Evolutionary conservation across 1,140 invertebrate species (phyloP).

Genomic region (Adoxophyes honmai): DNA sequence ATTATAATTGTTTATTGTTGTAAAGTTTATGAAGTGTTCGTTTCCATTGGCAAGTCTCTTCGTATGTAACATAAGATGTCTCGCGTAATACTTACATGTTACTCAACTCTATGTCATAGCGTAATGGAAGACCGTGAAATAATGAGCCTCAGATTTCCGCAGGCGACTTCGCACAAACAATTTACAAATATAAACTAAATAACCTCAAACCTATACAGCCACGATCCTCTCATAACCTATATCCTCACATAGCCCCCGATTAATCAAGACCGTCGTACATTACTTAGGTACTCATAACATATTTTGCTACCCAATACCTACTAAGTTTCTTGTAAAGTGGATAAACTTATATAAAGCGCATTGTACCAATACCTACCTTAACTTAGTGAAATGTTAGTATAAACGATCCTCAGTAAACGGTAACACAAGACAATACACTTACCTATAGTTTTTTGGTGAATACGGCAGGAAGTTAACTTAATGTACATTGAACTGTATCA

Average conservation of each 20-base stretch:
- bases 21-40: slow-evolving; percentile 66
- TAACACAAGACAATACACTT: slow-evolving; percentile 74
- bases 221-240: too few species aligned
- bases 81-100: slow-evolving; percentile 28
- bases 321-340: not conserved
- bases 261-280: too few species aligned
- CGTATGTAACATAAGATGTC: slow-evolving; percentile 47
- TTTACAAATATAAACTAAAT: not conserved
- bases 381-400: slow-evolving; percentile 37
- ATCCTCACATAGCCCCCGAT: too few species aligned
- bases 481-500: slow-evolving; percentile 55
- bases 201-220: too few species aligned
- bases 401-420: slow-evolving; percentile 63
- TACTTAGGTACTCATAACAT: not conserved
- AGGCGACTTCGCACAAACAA: not conserved
- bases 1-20: slow-evolving; percentile 71
- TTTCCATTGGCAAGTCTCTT: slow-evolving; percentile 63
- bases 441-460: slow-evolving; percentile 71
- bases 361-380: slow-evolving; percentile 15
- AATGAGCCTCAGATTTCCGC: not conserved
- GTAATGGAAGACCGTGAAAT: not conserved
- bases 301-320: not conserved
- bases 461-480: slow-evolving; percentile 70
- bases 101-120: slow-evolving; percentile 33
- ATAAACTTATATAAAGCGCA: not conserved